Conservation (phyloP, 2,797 vertebrate genomes). For the Oreochromis mossambicus region DNA sequence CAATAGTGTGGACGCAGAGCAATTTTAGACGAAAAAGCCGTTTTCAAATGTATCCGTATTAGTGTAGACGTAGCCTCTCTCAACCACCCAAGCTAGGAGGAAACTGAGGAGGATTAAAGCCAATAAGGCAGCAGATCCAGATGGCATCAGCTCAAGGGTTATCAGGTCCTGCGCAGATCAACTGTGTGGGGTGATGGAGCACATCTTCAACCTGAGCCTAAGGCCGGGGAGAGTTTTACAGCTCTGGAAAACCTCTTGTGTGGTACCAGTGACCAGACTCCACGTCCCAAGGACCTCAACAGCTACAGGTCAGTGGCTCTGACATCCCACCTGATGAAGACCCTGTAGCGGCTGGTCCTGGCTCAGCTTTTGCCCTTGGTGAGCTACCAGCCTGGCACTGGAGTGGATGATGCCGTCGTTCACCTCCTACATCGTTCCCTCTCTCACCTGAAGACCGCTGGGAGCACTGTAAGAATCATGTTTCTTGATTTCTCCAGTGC, state of each 20-base stretch:
- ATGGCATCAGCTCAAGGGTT: not conserved
- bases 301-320: not conserved
- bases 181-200: not conserved
- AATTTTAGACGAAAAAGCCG: fast-evolving
- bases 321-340: not conserved
- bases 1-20: fast-evolving
- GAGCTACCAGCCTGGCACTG: not conserved
- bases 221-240: not conserved
- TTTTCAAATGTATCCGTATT: not conserved
- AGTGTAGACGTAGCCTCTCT: not conserved
- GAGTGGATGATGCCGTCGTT: not conserved
- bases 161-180: not conserved
- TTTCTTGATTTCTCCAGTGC: not conserved
- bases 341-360: not conserved
- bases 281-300: not conserved
- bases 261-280: not conserved
- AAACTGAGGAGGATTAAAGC: not conserved
- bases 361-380: not conserved
- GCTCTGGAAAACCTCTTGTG: not conserved
- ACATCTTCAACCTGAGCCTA: not conserved
- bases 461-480: fast-evolving
- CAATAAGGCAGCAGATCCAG: not conserved
- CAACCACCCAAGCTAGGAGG: not conserved
- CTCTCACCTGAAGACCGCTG: not conserved
- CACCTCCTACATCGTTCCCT: not conserved